Evolutionary conservation across 2,113 vertebrate species (phyloP).

Genomic region (Carollia perspicillata): DNA sequence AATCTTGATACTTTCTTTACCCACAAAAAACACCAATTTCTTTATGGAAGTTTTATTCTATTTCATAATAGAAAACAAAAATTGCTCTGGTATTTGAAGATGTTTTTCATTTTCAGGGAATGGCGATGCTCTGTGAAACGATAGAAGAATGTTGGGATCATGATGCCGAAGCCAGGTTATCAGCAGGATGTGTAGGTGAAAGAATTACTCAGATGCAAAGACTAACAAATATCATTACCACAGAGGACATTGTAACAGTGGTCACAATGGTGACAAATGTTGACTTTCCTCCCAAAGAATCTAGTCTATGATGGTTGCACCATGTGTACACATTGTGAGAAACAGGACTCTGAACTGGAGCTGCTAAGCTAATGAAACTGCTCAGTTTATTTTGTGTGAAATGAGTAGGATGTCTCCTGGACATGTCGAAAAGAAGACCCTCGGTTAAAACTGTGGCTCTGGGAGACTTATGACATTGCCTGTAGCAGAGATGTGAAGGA

Average conservation of each 20-base stretch:
- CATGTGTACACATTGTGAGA: slow-evolving; percentile 74
- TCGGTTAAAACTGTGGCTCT: slow-evolving; percentile 68
- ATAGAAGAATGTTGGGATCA: slow-evolving; percentile 99
- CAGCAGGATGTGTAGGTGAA: slow-evolving; percentile 96
- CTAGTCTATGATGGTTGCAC: slow-evolving; percentile 94
- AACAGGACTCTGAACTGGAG: slow-evolving; percentile 82
- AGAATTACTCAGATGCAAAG: slow-evolving; percentile 97
- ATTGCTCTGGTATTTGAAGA: not conserved
- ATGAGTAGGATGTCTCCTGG: slow-evolving; percentile 73
- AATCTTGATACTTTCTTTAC: not conserved
- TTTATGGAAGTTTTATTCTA: not conserved
- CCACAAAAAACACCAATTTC: not conserved
- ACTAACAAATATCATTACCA: slow-evolving; percentile 91
- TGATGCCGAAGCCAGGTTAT: slow-evolving; percentile 95
- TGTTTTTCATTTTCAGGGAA: slow-evolving; percentile 84
- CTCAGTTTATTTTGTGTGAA: slow-evolving; percentile 59
- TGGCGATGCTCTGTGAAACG: slow-evolving; percentile 96
- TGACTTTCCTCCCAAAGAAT: slow-evolving; percentile 99
- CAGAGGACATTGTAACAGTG: slow-evolving; percentile 97
- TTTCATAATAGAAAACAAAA: slow-evolving; percentile 32
- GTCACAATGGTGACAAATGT: slow-evolving; percentile 99
- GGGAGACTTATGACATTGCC: slow-evolving; percentile 78
- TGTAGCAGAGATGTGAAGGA: slow-evolving; percentile 74
- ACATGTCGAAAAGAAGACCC: slow-evolving; percentile 61
- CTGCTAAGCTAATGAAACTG: slow-evolving; percentile 81